Conservation (phyloP, 2,113 vertebrate species). For the Hippocampus zosterae region DNA sequence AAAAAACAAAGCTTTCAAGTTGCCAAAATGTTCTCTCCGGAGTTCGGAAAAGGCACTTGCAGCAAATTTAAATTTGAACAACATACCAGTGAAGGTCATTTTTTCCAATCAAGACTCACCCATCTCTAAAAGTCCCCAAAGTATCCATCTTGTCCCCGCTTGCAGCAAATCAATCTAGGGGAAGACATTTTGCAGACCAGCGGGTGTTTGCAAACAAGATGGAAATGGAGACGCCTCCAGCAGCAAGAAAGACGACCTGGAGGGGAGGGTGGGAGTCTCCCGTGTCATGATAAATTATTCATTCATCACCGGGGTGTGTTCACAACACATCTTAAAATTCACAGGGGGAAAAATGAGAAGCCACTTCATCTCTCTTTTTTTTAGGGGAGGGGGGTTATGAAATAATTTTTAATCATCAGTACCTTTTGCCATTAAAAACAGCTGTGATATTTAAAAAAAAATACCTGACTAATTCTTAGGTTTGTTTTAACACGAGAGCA, state of each 20-base stretch:
- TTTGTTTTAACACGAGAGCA: neutral
- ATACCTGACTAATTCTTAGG: neutral
- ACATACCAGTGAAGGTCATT: neutral
- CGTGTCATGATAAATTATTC: neutral
- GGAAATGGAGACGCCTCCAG: neutral
- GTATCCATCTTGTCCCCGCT: neutral
- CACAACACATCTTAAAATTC: neutral
- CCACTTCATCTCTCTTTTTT: neutral
- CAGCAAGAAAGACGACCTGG: no score
- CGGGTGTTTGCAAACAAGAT: neutral
- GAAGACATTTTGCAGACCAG: conserved; percentile 25
- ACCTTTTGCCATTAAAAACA: neutral
- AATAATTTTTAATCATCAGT: neutral
- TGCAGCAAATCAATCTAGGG: conserved; percentile 19
- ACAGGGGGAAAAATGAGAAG: neutral
- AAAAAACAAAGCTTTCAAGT: conserved; percentile 14
- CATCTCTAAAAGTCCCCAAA: neutral
- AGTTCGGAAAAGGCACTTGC: neutral
- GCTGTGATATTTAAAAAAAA: neutral
- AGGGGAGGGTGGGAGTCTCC: neutral
- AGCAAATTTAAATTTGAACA: conserved; percentile 10
- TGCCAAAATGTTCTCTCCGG: conserved; percentile 6
- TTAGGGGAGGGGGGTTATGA: neutral
- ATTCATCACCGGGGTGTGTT: neutral
- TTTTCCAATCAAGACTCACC: neutral